Conservation (phyloP, 1,140 invertebrate species). For the Caenorhabditis remanei region DNA sequence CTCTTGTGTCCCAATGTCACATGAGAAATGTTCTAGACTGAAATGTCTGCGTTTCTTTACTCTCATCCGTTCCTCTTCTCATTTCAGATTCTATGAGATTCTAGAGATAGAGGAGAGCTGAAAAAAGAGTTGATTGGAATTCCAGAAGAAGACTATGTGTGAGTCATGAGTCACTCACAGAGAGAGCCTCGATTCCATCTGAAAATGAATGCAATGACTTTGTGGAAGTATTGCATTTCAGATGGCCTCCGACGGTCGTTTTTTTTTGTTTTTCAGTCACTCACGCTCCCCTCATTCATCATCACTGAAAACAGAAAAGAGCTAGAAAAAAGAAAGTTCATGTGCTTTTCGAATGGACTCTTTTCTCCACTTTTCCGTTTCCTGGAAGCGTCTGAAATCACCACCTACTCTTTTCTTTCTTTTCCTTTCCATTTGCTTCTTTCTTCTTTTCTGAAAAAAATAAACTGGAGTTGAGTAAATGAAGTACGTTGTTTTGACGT, state of each 20-base stretch:
- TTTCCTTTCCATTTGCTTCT: neutral
- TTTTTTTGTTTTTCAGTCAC: neutral
- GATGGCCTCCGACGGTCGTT: neutral
- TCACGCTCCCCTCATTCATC: neutral
- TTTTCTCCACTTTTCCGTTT: neutral
- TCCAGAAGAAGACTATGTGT: neutral
- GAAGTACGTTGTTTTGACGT: conserved; percentile 13
- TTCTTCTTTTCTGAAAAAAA: neutral
- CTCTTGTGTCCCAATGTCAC: neutral
- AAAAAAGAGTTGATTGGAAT: conserved; percentile 39
- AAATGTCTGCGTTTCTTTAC: neutral
- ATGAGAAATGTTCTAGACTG: conserved; percentile 8
- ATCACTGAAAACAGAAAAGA: neutral
- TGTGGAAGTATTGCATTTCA: conserved; percentile 42
- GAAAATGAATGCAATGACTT: neutral
- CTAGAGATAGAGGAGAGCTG: neutral
- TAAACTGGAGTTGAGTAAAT: conserved; percentile 7
- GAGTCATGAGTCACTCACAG: conserved; percentile 29
- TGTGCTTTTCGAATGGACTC: neutral
- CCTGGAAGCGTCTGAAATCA: neutral
- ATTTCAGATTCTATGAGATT: neutral
- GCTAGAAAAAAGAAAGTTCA: neutral
- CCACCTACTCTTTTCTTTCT: neutral
- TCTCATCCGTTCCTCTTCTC: neutral
- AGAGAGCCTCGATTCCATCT: neutral